These are phyloP conservation scores for Lepidocyrtinus sp. DNA, from an alignment of 2,888 invertebrate genomes.

Conservation along the genomic window DNA sequence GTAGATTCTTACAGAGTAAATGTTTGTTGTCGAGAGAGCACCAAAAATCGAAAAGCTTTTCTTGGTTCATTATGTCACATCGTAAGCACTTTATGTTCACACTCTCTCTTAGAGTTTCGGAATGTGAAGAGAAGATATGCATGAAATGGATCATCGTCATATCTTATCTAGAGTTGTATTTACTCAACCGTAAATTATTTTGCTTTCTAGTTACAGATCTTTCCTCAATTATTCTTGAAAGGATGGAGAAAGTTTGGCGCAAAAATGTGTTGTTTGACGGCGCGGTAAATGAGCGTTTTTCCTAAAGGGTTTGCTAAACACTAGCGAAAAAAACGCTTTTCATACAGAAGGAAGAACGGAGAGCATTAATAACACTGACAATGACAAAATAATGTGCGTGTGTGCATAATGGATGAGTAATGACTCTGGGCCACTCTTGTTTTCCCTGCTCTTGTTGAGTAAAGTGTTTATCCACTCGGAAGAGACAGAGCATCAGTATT, in stretches of 20 bases:
- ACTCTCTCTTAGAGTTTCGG: too few species aligned
- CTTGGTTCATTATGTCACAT: too few species aligned
- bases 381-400: constrained; percentile 21
- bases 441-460: not conserved
- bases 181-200: too few species aligned
- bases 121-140: too few species aligned
- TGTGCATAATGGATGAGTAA: constrained; percentile 40
- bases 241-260: not conserved
- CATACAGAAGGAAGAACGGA: not conserved
- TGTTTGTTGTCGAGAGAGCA: too few species aligned
- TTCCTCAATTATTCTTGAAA: constrained; percentile 12
- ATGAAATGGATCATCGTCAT: too few species aligned
- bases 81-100: too few species aligned
- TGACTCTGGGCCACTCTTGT: constrained; percentile 8
- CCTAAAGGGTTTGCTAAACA: not conserved
- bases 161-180: too few species aligned
- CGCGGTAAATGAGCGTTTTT: not conserved
- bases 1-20: too few species aligned
- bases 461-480: not conserved
- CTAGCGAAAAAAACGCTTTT: too few species aligned
- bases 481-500: not conserved
- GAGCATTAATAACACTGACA: constrained; percentile 5
- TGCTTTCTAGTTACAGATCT: too few species aligned
- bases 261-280: not conserved
- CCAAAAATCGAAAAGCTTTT: too few species aligned